phyloP scores from a whole-genome alignment of 2,797 vertebrate genomes.

The Florisuga fusca region DNA sequence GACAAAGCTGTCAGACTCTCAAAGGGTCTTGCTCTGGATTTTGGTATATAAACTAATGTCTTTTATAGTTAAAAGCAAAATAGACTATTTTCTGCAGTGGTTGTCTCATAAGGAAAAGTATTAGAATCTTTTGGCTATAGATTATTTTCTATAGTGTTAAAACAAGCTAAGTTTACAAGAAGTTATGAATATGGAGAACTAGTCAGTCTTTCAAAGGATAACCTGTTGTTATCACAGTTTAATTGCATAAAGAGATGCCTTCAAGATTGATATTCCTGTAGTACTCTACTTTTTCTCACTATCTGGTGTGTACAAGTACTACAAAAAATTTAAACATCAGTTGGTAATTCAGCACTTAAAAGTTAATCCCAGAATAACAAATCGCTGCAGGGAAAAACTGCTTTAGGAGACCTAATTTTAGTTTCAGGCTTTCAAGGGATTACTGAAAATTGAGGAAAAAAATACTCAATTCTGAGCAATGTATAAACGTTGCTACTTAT shows the following conservation, averaged over 20 bases:
- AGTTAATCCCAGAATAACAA: neutral
- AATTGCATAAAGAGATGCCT: neutral
- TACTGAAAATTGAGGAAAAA: slow-evolving; percentile 34
- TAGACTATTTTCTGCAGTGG: slow-evolving; percentile 11
- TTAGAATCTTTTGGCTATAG: neutral
- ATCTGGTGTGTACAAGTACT: neutral
- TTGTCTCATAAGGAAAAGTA: slow-evolving; percentile 7
- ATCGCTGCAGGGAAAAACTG: neutral
- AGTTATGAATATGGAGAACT: slow-evolving; percentile 4
- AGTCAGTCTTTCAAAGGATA: slow-evolving; percentile 20
- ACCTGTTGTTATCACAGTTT: neutral
- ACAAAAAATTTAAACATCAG: neutral
- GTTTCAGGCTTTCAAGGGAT: slow-evolving; percentile 28
- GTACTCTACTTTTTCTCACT: neutral
- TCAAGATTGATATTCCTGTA: neutral
- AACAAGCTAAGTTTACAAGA: slow-evolving; percentile 42
- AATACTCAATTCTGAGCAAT: neutral
- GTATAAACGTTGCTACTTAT: neutral
- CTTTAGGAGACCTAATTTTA: slow-evolving; percentile 11
- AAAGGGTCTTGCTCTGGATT: slow-evolving; percentile 20
- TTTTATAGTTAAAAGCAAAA: slow-evolving; percentile 33
- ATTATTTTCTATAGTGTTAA: slow-evolving; percentile 38
- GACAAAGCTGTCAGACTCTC: slow-evolving; percentile 40
- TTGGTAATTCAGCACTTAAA: slow-evolving; percentile 8
- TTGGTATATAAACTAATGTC: slow-evolving; percentile 14